Conservation (phyloP, 1,140 invertebrate species). For the Bombus confusus region DNA sequence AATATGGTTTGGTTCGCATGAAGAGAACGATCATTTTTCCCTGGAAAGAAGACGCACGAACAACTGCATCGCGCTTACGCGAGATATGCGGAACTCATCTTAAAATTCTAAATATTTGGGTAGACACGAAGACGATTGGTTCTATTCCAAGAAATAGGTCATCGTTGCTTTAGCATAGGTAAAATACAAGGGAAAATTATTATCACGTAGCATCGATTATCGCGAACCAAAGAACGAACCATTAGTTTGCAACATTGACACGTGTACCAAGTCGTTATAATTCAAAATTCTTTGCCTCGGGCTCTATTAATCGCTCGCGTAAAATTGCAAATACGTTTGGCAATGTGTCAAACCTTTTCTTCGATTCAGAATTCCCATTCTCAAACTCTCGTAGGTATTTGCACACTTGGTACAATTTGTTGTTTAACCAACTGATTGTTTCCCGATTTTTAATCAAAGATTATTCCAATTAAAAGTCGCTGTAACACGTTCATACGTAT, state of each 20-base stretch:
- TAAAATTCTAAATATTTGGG: constrained; percentile 14
- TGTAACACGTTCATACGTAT: too few relatives aligned
- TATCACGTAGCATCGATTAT: not conserved
- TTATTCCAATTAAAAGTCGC: too few relatives aligned
- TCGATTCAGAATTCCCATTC: not conserved
- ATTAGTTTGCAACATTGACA: not conserved
- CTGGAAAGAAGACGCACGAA: too few relatives aligned
- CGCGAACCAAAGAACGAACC: not conserved
- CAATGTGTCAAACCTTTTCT: not conserved
- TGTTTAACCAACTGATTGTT: too few relatives aligned
- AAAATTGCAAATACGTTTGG: too few relatives aligned
- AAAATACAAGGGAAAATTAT: not conserved
- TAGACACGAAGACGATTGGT: not conserved
- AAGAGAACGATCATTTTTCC: not conserved
- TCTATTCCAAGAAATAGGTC: constrained; percentile 4
- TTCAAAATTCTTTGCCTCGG: too few relatives aligned
- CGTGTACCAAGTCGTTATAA: too few relatives aligned
- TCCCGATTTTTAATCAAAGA: too few relatives aligned
- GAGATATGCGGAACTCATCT: not conserved
- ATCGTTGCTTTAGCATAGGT: not conserved
- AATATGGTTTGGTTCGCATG: not conserved
- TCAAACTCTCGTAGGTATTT: not conserved
- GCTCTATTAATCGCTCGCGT: too few relatives aligned
- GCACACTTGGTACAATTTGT: too few relatives aligned
- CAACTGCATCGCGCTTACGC: not conserved